A percentile compares a stretch with the other conserved stretches of the same genome.
Conservation (phyloP, 2,888 invertebrate species). For the Timema cristinae region DNA sequence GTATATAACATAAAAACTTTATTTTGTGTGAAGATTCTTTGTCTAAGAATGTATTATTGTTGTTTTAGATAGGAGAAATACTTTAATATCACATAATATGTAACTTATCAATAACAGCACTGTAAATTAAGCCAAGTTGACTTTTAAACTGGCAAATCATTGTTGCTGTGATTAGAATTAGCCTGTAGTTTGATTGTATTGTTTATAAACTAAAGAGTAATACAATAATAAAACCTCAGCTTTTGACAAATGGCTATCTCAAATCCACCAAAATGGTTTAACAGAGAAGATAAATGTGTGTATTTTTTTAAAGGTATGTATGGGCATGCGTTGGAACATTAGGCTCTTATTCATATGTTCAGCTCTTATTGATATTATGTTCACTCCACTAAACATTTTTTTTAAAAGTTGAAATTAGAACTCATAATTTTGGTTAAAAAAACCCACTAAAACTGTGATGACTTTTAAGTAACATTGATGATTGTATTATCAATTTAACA, state of each 20-base stretch:
- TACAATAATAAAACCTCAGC: constrained; percentile 1
- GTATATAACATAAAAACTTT: constrained; percentile 23
- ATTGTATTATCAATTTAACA: no score
- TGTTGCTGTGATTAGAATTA: constrained; percentile 32
- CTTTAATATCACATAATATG: constrained; percentile 10
- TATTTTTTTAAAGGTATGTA: no score
- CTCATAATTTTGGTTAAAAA: no score
- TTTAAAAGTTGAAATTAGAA: no score
- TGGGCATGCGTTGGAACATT: no score
- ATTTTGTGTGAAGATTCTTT: constrained; percentile 28
- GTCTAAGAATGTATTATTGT: constrained; percentile 29
- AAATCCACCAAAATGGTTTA: no score
- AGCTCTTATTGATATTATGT: no score
- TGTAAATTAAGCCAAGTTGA: constrained; percentile 25
- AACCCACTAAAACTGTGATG: no score
- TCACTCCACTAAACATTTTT: no score
- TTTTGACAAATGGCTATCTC: background rate
- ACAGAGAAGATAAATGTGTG: no score
- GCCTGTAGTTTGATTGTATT: constrained; percentile 24
- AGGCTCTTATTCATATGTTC: no score
- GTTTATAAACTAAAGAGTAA: constrained; percentile 14
- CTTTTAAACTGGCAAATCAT: constrained; percentile 26
- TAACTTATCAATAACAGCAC: constrained; percentile 24
- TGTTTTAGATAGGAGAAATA: constrained; percentile 29
- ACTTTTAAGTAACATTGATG: no score